phyloP scores from a whole-genome alignment of 1,140 invertebrate species.

The Stegodyphus dumicola region DNA sequence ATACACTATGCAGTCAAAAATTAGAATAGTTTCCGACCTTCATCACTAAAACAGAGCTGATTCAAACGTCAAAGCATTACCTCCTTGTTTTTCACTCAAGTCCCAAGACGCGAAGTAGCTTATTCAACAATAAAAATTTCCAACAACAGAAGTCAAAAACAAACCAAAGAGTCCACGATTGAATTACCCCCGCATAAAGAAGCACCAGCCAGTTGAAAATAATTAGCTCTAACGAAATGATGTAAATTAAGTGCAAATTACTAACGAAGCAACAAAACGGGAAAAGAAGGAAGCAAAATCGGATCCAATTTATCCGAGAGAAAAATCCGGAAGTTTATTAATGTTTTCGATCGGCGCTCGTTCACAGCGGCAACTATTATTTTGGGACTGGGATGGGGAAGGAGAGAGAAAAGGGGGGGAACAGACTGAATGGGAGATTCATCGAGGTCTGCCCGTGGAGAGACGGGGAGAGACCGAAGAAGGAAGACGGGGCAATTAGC shows the following conservation, averaged over 20 bases:
- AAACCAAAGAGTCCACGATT: not conserved
- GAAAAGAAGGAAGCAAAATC: constrained; percentile 36
- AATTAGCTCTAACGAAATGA: constrained; percentile 38
- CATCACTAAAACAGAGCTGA: no score
- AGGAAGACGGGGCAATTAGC: constrained; percentile 50
- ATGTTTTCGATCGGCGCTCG: constrained; percentile 50
- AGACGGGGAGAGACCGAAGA: constrained; percentile 5
- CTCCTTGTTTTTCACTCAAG: no score
- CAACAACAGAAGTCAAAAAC: not conserved
- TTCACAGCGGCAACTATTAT: constrained; percentile 31
- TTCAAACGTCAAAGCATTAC: no score
- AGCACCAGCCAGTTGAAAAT: constrained; percentile 7
- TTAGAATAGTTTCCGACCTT: no score
- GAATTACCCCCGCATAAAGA: constrained; percentile 24
- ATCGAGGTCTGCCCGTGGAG: not conserved
- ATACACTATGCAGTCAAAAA: no score
- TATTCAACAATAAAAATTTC: no score
- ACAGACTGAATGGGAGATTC: not conserved
- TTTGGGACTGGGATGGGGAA: constrained; percentile 12
- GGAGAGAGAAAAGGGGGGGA: not conserved
- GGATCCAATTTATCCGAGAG: constrained; percentile 44
- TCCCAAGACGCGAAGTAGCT: no score
- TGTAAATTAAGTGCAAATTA: constrained; percentile 59
- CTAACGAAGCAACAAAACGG: constrained; percentile 58
- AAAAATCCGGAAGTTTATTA: constrained; percentile 59